Evolutionary conservation across 2,113 vertebrate genomes (phyloP), one percentile per base, ranked within the genome.

Genomic region (Chauna torquata): DNA sequence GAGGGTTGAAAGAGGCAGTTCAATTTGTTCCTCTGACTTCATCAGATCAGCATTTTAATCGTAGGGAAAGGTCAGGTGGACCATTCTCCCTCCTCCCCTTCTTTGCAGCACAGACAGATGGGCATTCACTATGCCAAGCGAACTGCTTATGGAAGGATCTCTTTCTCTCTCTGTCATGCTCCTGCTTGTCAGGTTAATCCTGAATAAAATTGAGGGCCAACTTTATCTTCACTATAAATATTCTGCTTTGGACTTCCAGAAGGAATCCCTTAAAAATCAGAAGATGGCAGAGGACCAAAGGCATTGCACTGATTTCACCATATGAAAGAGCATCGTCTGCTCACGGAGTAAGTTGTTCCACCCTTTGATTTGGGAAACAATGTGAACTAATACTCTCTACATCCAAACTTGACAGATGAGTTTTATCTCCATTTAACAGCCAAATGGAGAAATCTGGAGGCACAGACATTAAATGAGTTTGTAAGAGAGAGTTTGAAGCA

Each of bases 1-100:
- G 50, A 78, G 36, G 23, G 30, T 81, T 3, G 28, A 62, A 86
- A 86, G 50, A 81, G 34, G 74, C 45, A 86, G 79, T 89, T 93
- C 77, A 79, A 66, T 92, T 84, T 94, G 76, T 91, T 87, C 83
- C 71, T 90, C 87, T 95, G 94, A 98, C 74, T 96, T 96, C 85
- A 88, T 38, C 74, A 76, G 85, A 69, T 78, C 58, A 92, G 49
- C 36, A 96, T 86, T 96, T 96, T 93, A 97, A 96, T 92, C 65
- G 57, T 11, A 82, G 72, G 62, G 54, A 93, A 84, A 93, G 88
- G 89, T 90, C 90, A 92, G 83, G 88, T 81, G 89, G 24, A 74
- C 82, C 55, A 82, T 92, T 85, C 75, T 89, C 70, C 81, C 86
- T 92, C 88, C 84, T 92, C 70, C 58, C 82, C 59, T 94, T 71